Base-by-base conservation (phyloP, 2,113 vertebrate species). In the Bufo bufo region DNA sequence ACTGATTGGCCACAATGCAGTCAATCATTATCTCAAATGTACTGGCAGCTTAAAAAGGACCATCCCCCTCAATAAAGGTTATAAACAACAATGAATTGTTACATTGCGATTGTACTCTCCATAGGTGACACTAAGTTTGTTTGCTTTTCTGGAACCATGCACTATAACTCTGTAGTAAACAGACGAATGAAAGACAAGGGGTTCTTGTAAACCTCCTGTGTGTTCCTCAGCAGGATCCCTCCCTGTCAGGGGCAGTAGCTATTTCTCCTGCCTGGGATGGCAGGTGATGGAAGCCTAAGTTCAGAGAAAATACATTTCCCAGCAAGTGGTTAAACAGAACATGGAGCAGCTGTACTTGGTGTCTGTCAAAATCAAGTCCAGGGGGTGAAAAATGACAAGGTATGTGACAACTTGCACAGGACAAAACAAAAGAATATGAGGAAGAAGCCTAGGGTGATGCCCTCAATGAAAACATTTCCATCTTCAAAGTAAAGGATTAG, bases 271-370 rank as follows among this genome's bases (percentile, higher is more conserved):
- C 63, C 43, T 20, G 12, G 33, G 58, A 84, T 84, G 59, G 81
- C 80, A 83, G 87, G 87, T 88, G 87, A 88, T 56, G 72, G 71
- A 88, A n/a, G 61, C 63, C 43, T 59, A 20, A 69, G 81, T 88
- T 88, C 87, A 88, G 75, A 66, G 19, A 65, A 65, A 88, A 88
- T 84, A 66, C 87, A 77, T 77, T 84, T 69, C 87, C 72, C 81
- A 84, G 87, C 87, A 84, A 77, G 87, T 88, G 81, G 61, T 77
- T 88, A 88, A 88, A 88, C 71, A 88, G 58, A 84, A 74, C 16
- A 12, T 54, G 17, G 71, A 84, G 72, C 87, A 88, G 87, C 81
- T 88, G 87, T 59, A 84, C 59, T 19, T 84, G 80, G 81, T 77
- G 45, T 77, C 59, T 84, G 81, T 84, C 81, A 88, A 77, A 77